Percentiles rank a stretch among this genome's conserved stretches.
These are phyloP conservation scores for Scaptomyza graminum DNA, from an alignment of 1,140 invertebrate species.

Conservation along the genomic window DNA sequence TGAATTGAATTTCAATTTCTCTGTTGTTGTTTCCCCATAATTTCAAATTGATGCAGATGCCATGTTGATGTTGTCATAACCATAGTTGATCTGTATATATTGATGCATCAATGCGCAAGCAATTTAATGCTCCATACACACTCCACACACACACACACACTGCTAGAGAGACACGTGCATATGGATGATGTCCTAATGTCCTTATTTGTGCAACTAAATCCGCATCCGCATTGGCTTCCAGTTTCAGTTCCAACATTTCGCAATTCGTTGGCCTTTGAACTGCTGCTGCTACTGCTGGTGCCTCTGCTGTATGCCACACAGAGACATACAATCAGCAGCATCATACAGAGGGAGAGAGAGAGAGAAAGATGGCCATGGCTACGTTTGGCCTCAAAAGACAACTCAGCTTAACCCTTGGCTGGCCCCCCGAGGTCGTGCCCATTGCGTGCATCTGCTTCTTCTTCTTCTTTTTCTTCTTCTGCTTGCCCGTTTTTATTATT, in stretches of 20 bases:
- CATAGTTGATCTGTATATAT: no score
- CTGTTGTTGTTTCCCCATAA: conserved; percentile 22
- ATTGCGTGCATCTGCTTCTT: conserved; percentile 11
- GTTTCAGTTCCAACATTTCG: conserved; percentile 16
- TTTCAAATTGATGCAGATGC: conserved; percentile 27
- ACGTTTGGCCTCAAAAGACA: conserved; percentile 25
- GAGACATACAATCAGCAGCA: conserved; percentile 12
- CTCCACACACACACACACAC: conserved; percentile 12
- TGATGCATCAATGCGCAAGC: conserved; percentile 44
- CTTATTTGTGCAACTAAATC: conserved; percentile 39
- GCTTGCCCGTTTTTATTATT: conserved; percentile 6
- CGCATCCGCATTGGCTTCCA: conserved; percentile 13
- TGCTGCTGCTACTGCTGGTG: conserved; percentile 1
- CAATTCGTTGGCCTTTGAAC: conserved; percentile 48
- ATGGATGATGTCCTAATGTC: conserved; percentile 10
- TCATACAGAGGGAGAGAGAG: conserved; percentile 7
- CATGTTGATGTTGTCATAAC: conserved; percentile 33
- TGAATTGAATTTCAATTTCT: conserved; percentile 20
- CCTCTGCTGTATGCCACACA: conserved; percentile 35
- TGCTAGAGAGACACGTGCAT: neutral
- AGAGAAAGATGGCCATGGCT: neutral
- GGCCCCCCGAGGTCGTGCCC: conserved; percentile 24
- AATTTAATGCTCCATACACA: conserved; percentile 36
- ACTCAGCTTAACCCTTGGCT: conserved; percentile 43
- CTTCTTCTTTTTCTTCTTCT: neutral